Conservation (phyloP, 2,888 invertebrate species). For the Tiliacea aurago region DNA sequence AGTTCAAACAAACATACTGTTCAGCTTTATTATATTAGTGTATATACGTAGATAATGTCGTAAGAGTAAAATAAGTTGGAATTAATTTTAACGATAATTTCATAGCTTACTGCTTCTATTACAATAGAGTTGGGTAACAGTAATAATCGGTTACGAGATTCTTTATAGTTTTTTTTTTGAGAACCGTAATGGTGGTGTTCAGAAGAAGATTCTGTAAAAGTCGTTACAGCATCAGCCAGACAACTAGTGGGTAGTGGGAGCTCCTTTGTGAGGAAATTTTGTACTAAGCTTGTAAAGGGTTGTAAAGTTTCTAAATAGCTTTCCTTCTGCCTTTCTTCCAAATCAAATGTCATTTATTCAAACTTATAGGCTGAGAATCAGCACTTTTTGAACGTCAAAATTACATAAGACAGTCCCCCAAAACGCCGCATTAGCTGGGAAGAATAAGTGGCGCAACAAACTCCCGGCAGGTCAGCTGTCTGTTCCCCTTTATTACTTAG, state of each 20-base stretch:
- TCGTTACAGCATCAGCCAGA: not conserved
- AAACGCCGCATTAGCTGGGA: not conserved
- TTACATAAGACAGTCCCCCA: not conserved
- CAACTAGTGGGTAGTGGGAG: not conserved
- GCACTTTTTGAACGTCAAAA: not conserved
- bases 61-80: conserved; percentile 36
- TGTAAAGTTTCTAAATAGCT: not conserved
- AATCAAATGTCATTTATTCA: not conserved
- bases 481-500: too few relatives aligned
- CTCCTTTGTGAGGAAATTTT: not conserved
- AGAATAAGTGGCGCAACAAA: too few relatives aligned
- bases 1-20: not conserved
- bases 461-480: not conserved
- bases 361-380: too few relatives aligned
- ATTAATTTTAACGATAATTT: conserved; percentile 48
- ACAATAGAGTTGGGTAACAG: conserved; percentile 45
- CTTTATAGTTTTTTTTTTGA: not conserved
- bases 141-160: conserved; percentile 9
- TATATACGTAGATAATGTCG: conserved; percentile 24
- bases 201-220: not conserved
- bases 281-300: too few relatives aligned
- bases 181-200: not conserved
- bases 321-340: not conserved
- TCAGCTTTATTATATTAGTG: not conserved
- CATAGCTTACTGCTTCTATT: conserved; percentile 17